These are phyloP conservation scores for Echinops telfairi DNA, from an alignment of 2,113 vertebrate genomes.

Conservation along the genomic window DNA sequence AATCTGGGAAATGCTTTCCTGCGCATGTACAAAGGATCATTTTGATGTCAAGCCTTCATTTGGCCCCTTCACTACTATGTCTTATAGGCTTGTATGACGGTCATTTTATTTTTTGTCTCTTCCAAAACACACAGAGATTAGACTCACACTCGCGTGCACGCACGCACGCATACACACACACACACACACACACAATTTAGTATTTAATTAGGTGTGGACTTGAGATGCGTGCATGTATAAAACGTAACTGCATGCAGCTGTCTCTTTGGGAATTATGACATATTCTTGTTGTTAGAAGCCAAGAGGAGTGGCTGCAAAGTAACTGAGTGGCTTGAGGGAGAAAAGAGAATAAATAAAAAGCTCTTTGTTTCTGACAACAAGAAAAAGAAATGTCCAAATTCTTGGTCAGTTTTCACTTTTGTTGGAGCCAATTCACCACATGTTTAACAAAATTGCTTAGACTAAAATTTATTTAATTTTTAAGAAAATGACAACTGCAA, in stretches of 20 bases:
- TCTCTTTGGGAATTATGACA: constrained; percentile 63
- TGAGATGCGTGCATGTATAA: constrained; percentile 34
- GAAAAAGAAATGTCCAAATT: background rate
- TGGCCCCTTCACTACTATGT: background rate
- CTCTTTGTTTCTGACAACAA: constrained; percentile 32
- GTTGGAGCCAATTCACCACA: constrained; percentile 36
- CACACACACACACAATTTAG: background rate
- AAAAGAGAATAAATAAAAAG: background rate
- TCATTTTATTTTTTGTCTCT: constrained; percentile 38
- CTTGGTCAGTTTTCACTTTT: constrained; percentile 18
- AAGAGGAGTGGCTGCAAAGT: constrained; percentile 59
- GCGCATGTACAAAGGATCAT: background rate
- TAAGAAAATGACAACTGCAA: constrained; percentile 30
- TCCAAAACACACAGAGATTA: background rate
- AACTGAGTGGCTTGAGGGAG: background rate
- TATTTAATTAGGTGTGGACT: constrained; percentile 64
- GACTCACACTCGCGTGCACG: background rate
- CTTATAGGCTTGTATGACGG: background rate
- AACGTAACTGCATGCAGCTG: constrained; percentile 68
- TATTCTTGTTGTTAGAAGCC: constrained; percentile 64
- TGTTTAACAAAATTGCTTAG: background rate
- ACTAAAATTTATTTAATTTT: background rate
- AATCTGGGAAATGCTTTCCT: background rate
- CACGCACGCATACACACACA: too few relatives aligned
- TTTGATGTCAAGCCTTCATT: background rate